A percentile compares a stretch with the other conserved stretches of the same genome.
Conservation (phyloP, 1,140 invertebrate genomes). For the Trinorchestia longiramus region DNA sequence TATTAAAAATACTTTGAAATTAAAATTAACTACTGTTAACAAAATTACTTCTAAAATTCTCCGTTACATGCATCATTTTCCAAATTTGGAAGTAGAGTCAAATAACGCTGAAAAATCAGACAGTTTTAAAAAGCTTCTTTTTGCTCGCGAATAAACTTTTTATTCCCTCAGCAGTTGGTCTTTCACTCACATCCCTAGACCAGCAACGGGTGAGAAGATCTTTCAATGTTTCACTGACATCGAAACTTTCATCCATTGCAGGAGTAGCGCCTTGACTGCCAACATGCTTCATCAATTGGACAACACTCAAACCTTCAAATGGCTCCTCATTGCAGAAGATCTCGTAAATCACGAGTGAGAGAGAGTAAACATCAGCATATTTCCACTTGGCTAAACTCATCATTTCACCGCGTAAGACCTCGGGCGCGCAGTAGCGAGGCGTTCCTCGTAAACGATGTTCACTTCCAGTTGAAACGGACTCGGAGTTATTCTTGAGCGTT, state of each 20-base stretch:
- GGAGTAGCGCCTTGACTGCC: not conserved
- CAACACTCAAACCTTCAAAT: not conserved
- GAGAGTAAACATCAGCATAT: not conserved
- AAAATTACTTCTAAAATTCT: too few relatives aligned
- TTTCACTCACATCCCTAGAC: not conserved
- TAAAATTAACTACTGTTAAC: too few relatives aligned
- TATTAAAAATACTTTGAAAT: too few relatives aligned
- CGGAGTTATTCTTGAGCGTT: conserved; percentile 13
- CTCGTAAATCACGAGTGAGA: not conserved
- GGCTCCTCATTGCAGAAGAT: not conserved
- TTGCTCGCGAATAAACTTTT: not conserved
- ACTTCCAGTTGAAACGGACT: not conserved
- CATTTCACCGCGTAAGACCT: conserved; percentile 25
- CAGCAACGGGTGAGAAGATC: not conserved
- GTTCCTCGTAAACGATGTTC: not conserved
- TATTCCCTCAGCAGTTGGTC: not conserved
- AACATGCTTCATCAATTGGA: not conserved
- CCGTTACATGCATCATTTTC: too few relatives aligned
- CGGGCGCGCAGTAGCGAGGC: conserved; percentile 36
- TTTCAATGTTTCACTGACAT: not conserved
- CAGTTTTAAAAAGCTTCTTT: not conserved
- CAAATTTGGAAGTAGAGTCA: not conserved
- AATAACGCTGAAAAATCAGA: not conserved
- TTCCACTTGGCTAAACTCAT: not conserved
- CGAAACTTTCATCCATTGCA: not conserved